Conservation (phyloP, 2,113 vertebrate genomes). For the Arothron firmamentum region DNA sequence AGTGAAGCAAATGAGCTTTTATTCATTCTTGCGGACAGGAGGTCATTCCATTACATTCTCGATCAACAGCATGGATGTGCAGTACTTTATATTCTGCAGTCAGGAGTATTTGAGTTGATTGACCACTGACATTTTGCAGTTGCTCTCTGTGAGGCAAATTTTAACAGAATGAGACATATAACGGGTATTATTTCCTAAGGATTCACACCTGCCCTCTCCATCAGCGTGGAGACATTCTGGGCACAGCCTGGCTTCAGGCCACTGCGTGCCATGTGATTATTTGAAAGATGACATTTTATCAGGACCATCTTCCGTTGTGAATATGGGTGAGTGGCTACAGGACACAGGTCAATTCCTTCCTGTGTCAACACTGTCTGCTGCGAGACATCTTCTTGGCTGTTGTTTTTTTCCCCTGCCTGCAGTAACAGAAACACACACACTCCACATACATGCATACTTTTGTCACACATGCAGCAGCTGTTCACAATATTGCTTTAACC, state of each 20-base stretch:
- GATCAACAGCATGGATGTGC: slow-evolving; percentile 48
- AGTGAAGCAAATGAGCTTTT: slow-evolving; percentile 59
- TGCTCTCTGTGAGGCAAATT: slow-evolving; percentile 70
- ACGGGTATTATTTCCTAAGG: slow-evolving; percentile 71
- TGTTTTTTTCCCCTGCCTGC: not conserved
- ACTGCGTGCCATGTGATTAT: slow-evolving; percentile 37
- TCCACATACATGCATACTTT: slow-evolving; percentile 18
- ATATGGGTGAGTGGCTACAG: slow-evolving; percentile 56
- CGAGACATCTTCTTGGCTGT: slow-evolving; percentile 26
- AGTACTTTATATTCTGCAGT: slow-evolving; percentile 57
- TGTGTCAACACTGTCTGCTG: slow-evolving; percentile 44
- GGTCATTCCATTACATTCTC: slow-evolving; percentile 63
- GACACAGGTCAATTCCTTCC: slow-evolving; percentile 60
- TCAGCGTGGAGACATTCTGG: slow-evolving; percentile 20
- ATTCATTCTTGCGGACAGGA: slow-evolving; percentile 39
- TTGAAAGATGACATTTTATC: slow-evolving; percentile 75
- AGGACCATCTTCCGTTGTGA: slow-evolving; percentile 63
- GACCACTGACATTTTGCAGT: slow-evolving; percentile 73
- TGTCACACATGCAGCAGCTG: not conserved
- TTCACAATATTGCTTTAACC: slow-evolving; percentile 17
- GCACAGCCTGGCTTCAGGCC: slow-evolving; percentile 17
- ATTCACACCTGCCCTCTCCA: slow-evolving; percentile 51
- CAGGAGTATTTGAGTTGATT: slow-evolving; percentile 67
- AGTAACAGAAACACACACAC: slow-evolving; percentile 12
- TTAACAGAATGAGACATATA: slow-evolving; percentile 45